Base-by-base conservation (phyloP, 2,797 vertebrate genomes). In the Petrocephalus schoutedeni region DNA sequence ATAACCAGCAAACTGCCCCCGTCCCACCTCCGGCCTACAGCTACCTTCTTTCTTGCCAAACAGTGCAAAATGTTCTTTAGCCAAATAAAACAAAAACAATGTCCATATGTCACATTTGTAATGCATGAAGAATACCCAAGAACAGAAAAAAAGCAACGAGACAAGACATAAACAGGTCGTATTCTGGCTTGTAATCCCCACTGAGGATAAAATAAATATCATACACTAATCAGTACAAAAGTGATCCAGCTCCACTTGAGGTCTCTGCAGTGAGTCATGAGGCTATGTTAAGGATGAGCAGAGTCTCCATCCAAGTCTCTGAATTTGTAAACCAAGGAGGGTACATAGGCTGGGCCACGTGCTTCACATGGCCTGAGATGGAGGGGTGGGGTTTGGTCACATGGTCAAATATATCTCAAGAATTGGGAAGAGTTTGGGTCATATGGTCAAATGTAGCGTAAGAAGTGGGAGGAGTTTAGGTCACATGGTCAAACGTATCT, bases 121-220 rank as follows among this genome's bases (percentile, higher is more conserved):
- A 45, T 49, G n/a, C 59, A 21, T 32, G 6, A 14, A 41, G 67
- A 89, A 86, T 77, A 88, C 89, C 88, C 91, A 90, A 61, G 51
- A 67, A 8, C 71, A 71, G 89, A 74, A 58, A 16, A 16, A 86
- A 8, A 58, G 28, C 54, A 8, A 86, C 9, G 36, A 54, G 51
- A 84, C 49, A 8, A 51, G 49, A 54, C 45, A 54, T 84, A 51
- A 54, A 84, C 45, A 28, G 82, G 23, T 4, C 88, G 53, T 56
- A 88, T 90, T 85, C 5, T 86, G 19, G 88, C 61, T 80, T 90
- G 87, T 89, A 90, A 92, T 92, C 91, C 87, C 90, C n/a, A 23
- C 0, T 61, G 32, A 92, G 86, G 84, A 91, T 80, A 91, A 41
- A 89, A 88, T 59, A 84, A 59, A 10, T 90, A 90, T 92, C 86